These are phyloP conservation scores for Allophyes oxyacanthae DNA, from an alignment of 2,888 invertebrate species.

Conservation along the genomic window DNA sequence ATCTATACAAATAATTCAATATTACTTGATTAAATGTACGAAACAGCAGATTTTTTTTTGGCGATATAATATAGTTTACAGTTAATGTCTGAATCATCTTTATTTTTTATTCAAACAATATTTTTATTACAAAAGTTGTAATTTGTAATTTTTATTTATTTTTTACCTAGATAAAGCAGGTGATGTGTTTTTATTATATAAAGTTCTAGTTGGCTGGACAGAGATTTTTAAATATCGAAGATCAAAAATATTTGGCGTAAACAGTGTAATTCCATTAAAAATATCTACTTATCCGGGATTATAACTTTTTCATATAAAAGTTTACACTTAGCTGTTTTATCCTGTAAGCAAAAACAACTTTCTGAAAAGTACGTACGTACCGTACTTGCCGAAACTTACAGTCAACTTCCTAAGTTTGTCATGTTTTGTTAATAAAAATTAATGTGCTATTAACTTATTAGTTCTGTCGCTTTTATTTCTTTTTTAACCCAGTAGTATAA, in stretches of 20 bases:
- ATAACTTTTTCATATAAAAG: slow-evolving; percentile 36
- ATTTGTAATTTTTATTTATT: too few species aligned
- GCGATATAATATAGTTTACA: too few species aligned
- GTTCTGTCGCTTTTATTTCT: neutral
- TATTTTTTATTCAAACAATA: too few species aligned
- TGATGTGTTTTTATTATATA: too few species aligned
- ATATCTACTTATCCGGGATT: slow-evolving; percentile 8
- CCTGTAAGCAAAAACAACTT: slow-evolving; percentile 28
- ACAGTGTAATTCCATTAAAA: slow-evolving; percentile 13
- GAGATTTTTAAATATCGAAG: neutral
- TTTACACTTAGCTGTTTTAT: slow-evolving; percentile 20
- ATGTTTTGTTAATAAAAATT: slow-evolving; percentile 17
- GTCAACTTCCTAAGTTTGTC: slow-evolving; percentile 37
- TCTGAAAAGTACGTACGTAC: slow-evolving; percentile 12
- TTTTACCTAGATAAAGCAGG: too few species aligned
- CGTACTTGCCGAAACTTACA: slow-evolving; percentile 12
- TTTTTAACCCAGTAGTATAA: too few species aligned
- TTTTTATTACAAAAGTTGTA: too few species aligned
- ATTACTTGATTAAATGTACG: too few species aligned
- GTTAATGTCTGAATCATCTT: too few species aligned
- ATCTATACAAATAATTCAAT: too few species aligned
- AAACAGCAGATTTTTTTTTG: too few species aligned
- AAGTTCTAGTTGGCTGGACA: too few species aligned
- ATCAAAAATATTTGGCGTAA: neutral
- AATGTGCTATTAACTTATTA: slow-evolving; percentile 23